These are phyloP conservation scores for Dermochelys coriacea DNA, from an alignment of 2,797 vertebrate species.

Conservation along the genomic window DNA sequence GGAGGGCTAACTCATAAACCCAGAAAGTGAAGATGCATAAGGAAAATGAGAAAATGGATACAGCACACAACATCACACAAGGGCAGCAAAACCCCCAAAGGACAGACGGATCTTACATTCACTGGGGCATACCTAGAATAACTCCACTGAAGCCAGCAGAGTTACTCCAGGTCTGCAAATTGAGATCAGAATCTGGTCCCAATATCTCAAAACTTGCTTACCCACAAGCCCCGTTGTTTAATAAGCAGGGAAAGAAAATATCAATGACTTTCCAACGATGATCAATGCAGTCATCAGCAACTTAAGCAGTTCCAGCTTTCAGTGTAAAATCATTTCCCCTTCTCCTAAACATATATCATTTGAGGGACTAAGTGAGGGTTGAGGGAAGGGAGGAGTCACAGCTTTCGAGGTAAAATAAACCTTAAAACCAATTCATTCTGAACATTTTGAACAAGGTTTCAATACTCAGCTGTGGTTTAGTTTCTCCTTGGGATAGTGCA, in stretches of 20 bases:
- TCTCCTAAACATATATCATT: neutral
- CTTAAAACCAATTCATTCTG: slow-evolving; percentile 14
- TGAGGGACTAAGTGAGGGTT: slow-evolving; percentile 3
- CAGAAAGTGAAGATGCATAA: slow-evolving; percentile 49
- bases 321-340: slow-evolving; percentile 35
- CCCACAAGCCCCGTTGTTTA: slow-evolving; percentile 6
- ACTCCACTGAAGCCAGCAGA: neutral
- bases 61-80: slow-evolving; percentile 18
- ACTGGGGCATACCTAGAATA: slow-evolving; percentile 1
- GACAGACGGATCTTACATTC: neutral
- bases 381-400: neutral
- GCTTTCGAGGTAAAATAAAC: neutral
- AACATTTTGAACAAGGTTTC: slow-evolving; percentile 51
- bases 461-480: slow-evolving; percentile 17
- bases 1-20: slow-evolving; percentile 50
- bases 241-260: slow-evolving; percentile 27
- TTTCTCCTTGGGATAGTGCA: slow-evolving; percentile 44
- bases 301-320: slow-evolving; percentile 21
- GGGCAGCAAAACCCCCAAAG: slow-evolving; percentile 19
- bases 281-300: slow-evolving; percentile 53
- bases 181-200: slow-evolving; percentile 24
- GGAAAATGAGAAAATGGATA: slow-evolving; percentile 46
- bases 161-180: neutral
- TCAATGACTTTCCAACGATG: neutral
- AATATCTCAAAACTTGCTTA: slow-evolving; percentile 14